phyloP scores from a whole-genome alignment of 2,797 vertebrate species.

The Arnoldichthys spilopterus region DNA sequence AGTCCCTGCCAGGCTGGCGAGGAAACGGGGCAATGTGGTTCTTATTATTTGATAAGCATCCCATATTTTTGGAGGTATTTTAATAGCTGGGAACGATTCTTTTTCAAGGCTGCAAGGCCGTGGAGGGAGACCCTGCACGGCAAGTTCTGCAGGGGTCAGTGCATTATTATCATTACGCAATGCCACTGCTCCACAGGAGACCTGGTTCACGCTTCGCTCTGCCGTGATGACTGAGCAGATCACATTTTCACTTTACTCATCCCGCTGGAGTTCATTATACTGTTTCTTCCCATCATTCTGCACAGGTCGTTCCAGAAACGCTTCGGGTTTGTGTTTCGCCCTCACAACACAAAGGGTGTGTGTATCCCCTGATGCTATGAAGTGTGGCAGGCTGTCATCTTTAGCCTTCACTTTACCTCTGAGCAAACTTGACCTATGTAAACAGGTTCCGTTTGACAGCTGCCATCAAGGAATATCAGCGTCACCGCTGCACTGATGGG shows the following conservation, averaged over 20 bases:
- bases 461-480: slow-evolving; percentile 45
- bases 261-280: slow-evolving; percentile 72
- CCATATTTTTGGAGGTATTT: slow-evolving; percentile 85
- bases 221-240: slow-evolving; percentile 54
- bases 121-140: slow-evolving; percentile 57
- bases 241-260: slow-evolving; percentile 62
- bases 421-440: slow-evolving; percentile 25
- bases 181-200: slow-evolving; percentile 56
- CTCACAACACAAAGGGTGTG: slow-evolving; percentile 66
- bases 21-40: slow-evolving; percentile 81
- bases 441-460: slow-evolving; percentile 30
- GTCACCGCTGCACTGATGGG: slow-evolving; percentile 36
- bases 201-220: slow-evolving; percentile 40
- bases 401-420: slow-evolving; percentile 62
- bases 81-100: slow-evolving; percentile 76
- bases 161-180: slow-evolving; percentile 62
- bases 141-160: slow-evolving; percentile 52
- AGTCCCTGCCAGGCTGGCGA: slow-evolving; percentile 61
- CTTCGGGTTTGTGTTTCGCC: slow-evolving; percentile 72
- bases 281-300: slow-evolving; percentile 65
- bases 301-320: slow-evolving; percentile 1
- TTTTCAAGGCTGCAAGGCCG: slow-evolving; percentile 74
- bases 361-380: slow-evolving; percentile 69
- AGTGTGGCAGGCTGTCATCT: slow-evolving; percentile 72
- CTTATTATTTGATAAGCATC: slow-evolving; percentile 88